These are phyloP conservation scores for Mycteria americana DNA, from an alignment of 2,797 vertebrate species.

Conservation along the genomic window DNA sequence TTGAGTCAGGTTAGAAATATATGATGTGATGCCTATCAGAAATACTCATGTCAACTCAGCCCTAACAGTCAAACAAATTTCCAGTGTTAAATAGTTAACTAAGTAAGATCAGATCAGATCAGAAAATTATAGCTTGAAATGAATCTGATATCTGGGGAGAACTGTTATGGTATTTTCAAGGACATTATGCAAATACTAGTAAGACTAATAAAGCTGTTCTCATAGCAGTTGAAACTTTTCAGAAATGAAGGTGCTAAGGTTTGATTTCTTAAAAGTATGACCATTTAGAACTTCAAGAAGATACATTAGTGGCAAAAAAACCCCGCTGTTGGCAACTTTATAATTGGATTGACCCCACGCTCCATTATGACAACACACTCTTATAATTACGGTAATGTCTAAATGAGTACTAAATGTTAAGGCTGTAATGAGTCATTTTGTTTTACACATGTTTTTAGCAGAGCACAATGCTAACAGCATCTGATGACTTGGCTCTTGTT, in stretches of 20 bases:
- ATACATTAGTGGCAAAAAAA: background rate
- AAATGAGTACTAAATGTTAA: conserved; percentile 15
- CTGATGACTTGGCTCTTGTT: conserved; percentile 66
- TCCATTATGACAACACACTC: conserved; percentile 18
- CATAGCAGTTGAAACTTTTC: background rate
- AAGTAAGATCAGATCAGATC: conserved; percentile 6
- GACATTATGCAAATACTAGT: background rate
- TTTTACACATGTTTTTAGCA: conserved; percentile 56
- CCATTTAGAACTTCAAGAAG: conserved; percentile 8
- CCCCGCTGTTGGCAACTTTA: background rate
- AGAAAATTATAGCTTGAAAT: conserved; percentile 62
- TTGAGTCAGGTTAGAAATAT: conserved; percentile 68
- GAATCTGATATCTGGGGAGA: conserved; percentile 35
- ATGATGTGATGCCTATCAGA: conserved; percentile 49
- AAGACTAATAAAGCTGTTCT: conserved; percentile 6
- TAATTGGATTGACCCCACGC: conserved; percentile 31
- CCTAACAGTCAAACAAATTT: conserved; percentile 43
- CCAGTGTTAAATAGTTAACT: conserved; percentile 55
- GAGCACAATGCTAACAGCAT: conserved; percentile 53
- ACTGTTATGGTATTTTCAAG: conserved; percentile 18
- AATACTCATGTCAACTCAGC: conserved; percentile 40
- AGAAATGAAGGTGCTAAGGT: conserved; percentile 20
- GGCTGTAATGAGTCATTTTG: conserved; percentile 10
- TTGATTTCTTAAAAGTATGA: conserved; percentile 14
- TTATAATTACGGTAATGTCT: conserved; percentile 27